Percentiles rank a stretch among this genome's conserved stretches.
These are phyloP conservation scores for Cydia fagiglandana DNA, from an alignment of 1,140 invertebrate genomes.

Conservation along the genomic window DNA sequence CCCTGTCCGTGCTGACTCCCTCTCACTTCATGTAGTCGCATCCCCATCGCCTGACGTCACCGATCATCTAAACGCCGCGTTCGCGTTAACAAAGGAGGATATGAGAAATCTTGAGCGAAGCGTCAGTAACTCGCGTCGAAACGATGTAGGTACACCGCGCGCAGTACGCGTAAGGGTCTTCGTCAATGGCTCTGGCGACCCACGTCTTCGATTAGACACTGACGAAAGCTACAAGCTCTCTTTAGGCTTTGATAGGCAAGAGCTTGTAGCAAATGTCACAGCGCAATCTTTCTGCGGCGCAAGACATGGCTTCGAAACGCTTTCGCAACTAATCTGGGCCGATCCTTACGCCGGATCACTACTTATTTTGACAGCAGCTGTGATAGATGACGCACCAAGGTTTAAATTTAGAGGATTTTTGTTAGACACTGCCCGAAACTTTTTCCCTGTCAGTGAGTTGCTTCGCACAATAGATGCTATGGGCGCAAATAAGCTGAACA, in stretches of 20 bases:
- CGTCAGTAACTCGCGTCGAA: slow-evolving; percentile 69
- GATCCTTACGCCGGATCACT: slow-evolving; percentile 82
- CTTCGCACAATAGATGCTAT: slow-evolving; percentile 87
- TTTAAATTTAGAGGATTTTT: slow-evolving; percentile 86
- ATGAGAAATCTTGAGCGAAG: slow-evolving; percentile 53
- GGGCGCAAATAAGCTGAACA: slow-evolving; percentile 89
- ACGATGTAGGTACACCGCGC: slow-evolving; percentile 55
- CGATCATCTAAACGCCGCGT: slow-evolving; percentile 60
- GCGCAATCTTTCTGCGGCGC: slow-evolving; percentile 88
- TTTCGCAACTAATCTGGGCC: slow-evolving; percentile 89
- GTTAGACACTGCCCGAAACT: slow-evolving; percentile 89
- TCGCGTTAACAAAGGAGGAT: slow-evolving; percentile 61
- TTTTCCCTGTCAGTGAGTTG: slow-evolving; percentile 84
- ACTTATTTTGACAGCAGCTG: slow-evolving; percentile 80
- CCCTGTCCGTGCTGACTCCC: slow-evolving; percentile 50
- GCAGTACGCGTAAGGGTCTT: slow-evolving; percentile 77
- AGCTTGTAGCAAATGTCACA: slow-evolving; percentile 81
- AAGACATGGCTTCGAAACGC: slow-evolving; percentile 88
- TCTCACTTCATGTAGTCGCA: slow-evolving; percentile 52
- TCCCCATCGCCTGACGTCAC: slow-evolving; percentile 60
- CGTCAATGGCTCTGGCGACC: slow-evolving; percentile 75
- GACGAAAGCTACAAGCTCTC: slow-evolving; percentile 87
- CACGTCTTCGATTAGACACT: slow-evolving; percentile 82
- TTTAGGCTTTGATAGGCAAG: slow-evolving; percentile 76
- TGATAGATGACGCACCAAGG: slow-evolving; percentile 80